Evolutionary conservation across 2,888 invertebrate species (phyloP), one percentile per base, ranked within the genome.

Genomic region (Augiades crinisus): DNA sequence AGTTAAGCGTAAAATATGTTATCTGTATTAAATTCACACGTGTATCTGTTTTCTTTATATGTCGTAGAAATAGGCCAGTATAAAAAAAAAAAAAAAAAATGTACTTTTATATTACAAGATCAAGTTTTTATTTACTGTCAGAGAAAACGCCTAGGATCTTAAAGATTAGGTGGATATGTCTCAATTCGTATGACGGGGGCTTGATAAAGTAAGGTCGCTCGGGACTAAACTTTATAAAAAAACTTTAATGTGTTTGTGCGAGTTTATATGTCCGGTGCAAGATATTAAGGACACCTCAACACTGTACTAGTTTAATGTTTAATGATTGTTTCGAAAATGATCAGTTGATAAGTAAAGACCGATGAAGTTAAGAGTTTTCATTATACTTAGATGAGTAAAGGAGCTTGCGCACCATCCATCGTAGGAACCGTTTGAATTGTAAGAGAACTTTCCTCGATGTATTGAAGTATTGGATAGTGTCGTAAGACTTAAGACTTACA

Each of bases 111-210:
- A n/a, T n/a, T n/a, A n/a, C n/a, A n/a, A n/a, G n/a, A n/a, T n/a
- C n/a, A n/a, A n/a, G n/a, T n/a, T n/a, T 12, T 30, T 12, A 12
- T 30, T 30, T 30, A 2, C 30, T 30, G 12, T 27, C 27, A 27
- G 10, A 27, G 10, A 27, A 2, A n/a, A 24, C n/a, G 8, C 5
- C 30, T 30, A 30, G 5, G 12, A 12, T 12, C 30, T 30, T 30
- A 3, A 5, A 30, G 2, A 1, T 12, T 30, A 3, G 5, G 3
- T 6, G 12, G 12, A 12, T 3, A 19, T 22, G 24, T 14, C 33
- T 49, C 49, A 17, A 33, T 49, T 33, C 17, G 49, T 49, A 19
- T 40, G 49, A 49, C n/a, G 49, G 49, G 49, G 49, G 49, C 40
- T 49, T 49, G 12, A n/a, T 36, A 17, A 24, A 47, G 19, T 47